Base-by-base conservation (phyloP, 2,888 invertebrate genomes). In the Clanis bilineata region DNA sequence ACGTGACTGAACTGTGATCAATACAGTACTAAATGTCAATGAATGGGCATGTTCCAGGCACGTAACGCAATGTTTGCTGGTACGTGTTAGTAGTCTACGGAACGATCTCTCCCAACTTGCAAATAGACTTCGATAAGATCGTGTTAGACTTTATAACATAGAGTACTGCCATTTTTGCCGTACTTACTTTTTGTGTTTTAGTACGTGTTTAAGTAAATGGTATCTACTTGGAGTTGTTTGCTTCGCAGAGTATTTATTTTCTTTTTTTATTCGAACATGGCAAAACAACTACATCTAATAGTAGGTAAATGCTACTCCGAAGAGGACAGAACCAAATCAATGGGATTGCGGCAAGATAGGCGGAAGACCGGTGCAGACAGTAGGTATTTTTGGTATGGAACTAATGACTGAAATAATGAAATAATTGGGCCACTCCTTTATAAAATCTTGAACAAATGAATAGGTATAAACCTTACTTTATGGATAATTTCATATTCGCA, bases 1-100 rank as follows among this genome's bases (percentile, higher is more conserved):
- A 77, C 78, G 74, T 79, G 78, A 73, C 78, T 74, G 70, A 72
- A 73, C 67, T 63, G 73, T 79, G 85, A 85, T 86, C 85, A 82
- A 85, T 85, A 77, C 72, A 77, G 80, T 82, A 82, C 85, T 79
- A 83, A 85, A 86, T 83, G 84, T 85, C 87, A 83, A 85, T 80
- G 79, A 83, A 87, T 85, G 80, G 72, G 75, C 63, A 68, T 65
- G 69, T 64, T 64, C 68, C 59, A 65, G 68, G 65, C 64, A 65
- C 62, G 68, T 67, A 65, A 59, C 63, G 61, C 62, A 62, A 63
- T 58, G 63, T 62, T 62, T 22, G 44, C 43, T 32, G 36, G 38
- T 47, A 58, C 56, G 28, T 57, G 56, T 43, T 57, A 36, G 10
- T 32, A 32, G 51, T 23, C 32, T 32, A 9, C 32, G 28, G 9